phyloP scores from a whole-genome alignment of 2,113 vertebrate species.

The Heteronetta atricapilla region DNA sequence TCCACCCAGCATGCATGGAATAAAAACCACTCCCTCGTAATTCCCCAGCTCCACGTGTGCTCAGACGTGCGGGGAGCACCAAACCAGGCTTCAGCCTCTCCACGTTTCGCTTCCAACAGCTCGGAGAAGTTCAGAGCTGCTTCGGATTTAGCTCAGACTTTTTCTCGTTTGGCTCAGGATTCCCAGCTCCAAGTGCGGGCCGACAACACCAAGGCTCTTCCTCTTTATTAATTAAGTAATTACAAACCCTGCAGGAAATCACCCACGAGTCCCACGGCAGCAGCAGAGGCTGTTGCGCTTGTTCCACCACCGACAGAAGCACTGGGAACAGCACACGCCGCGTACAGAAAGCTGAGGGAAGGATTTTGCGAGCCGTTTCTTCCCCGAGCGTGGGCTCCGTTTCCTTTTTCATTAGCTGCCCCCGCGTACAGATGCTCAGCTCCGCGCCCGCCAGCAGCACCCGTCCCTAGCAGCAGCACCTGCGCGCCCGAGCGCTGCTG shows the following conservation, averaged over 20 bases:
- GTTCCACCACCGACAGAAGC: neutral
- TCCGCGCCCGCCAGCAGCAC: neutral
- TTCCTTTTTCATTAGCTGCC: neutral
- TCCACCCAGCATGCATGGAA: neutral
- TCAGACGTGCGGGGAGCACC: neutral
- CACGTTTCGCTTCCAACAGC: neutral
- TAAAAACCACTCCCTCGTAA: neutral
- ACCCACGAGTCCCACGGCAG: accelerated
- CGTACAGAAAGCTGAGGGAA: neutral
- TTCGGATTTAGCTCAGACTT: neutral
- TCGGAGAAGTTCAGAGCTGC: neutral
- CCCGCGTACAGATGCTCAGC: neutral
- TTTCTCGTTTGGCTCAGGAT: neutral
- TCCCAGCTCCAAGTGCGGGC: neutral
- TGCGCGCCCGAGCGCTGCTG: accelerated
- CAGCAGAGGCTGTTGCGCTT: neutral
- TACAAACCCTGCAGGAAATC: neutral
- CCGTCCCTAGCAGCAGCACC: neutral
- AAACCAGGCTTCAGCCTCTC: neutral
- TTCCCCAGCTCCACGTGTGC: too few species aligned
- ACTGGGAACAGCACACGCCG: neutral
- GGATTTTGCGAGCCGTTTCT: neutral
- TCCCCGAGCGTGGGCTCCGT: neutral
- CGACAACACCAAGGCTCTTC: neutral
- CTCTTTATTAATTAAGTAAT: neutral